phyloP scores from a whole-genome alignment of 2,113 vertebrate species.

The Grus americana region DNA sequence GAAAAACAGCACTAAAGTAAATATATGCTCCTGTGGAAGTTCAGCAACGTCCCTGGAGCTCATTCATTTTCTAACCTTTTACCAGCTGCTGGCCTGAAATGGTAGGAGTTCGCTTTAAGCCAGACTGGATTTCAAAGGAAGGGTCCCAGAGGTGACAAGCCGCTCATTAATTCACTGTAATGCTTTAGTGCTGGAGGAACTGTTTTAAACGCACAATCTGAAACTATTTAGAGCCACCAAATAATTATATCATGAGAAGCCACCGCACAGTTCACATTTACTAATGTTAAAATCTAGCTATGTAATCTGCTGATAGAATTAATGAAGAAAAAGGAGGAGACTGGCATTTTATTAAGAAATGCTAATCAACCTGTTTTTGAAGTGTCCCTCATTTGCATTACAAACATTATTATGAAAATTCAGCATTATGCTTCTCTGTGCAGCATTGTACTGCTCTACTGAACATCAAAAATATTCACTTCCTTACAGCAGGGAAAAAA shows the following conservation, averaged over 20 bases:
- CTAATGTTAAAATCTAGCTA: conserved; percentile 66
- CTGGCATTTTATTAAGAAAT: conserved; percentile 83
- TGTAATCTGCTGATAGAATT: conserved; percentile 74
- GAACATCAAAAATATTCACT: conserved; percentile 76
- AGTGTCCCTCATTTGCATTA: conserved; percentile 88
- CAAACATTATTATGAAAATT: conserved; percentile 84
- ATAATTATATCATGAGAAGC: conserved; percentile 74
- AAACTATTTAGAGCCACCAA: conserved; percentile 76
- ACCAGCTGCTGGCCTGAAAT: conserved; percentile 66
- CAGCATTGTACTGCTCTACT: conserved; percentile 71
- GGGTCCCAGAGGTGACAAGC: conserved; percentile 70
- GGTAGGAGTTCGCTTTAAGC: conserved; percentile 70
- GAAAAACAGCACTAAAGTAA: conserved; percentile 42
- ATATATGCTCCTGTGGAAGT: conserved; percentile 63
- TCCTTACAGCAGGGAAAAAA: conserved; percentile 64
- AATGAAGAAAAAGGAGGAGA: conserved; percentile 70
- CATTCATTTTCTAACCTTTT: conserved; percentile 76
- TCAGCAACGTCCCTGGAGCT: conserved; percentile 44
- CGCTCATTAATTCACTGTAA: conserved; percentile 77
- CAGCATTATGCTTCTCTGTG: conserved; percentile 71
- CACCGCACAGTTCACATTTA: conserved; percentile 60
- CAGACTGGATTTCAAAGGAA: conserved; percentile 72
- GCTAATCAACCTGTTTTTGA: conserved; percentile 87
- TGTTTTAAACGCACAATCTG: conserved; percentile 72
- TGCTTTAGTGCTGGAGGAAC: conserved; percentile 68